These are phyloP conservation scores for Ophthalmotilapia sp. DNA, from an alignment of 2,113 vertebrate genomes.

Conservation along the genomic window DNA sequence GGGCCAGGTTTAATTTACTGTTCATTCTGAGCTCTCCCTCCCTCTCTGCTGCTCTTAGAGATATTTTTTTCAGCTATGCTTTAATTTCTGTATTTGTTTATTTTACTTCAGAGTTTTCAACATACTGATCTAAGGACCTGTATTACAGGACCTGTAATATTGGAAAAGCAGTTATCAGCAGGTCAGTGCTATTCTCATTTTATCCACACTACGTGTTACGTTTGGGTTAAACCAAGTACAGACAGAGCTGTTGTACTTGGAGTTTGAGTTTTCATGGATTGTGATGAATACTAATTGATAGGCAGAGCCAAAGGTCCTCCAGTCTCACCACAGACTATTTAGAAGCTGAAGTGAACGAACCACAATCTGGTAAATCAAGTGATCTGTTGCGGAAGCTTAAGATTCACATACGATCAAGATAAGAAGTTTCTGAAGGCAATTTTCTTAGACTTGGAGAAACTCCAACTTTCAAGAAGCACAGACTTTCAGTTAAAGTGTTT, in stretches of 20 bases:
- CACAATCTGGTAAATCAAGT: neutral
- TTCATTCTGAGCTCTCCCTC: neutral
- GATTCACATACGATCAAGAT: neutral
- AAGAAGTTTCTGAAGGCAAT: neutral
- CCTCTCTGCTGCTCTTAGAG: neutral
- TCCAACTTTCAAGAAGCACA: neutral
- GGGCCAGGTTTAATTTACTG: neutral
- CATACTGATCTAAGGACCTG: neutral
- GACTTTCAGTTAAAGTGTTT: neutral
- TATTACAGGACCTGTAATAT: neutral
- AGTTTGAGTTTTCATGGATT: neutral
- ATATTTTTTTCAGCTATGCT: neutral
- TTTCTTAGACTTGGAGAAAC: neutral
- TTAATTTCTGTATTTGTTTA: neutral
- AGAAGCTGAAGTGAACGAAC: neutral
- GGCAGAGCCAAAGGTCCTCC: slow-evolving; percentile 2
- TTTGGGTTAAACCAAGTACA: neutral
- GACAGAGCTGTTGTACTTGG: neutral
- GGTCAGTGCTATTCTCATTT: neutral
- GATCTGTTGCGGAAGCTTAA: neutral
- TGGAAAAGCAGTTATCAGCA: neutral
- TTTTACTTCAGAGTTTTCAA: neutral
- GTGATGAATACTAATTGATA: neutral
- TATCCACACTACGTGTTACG: neutral
- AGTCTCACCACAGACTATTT: neutral